Percentiles rank a stretch among this genome's conserved stretches.
phyloP scores from a whole-genome alignment of 2,113 vertebrate genomes.

The Pedionomus torquatus region DNA sequence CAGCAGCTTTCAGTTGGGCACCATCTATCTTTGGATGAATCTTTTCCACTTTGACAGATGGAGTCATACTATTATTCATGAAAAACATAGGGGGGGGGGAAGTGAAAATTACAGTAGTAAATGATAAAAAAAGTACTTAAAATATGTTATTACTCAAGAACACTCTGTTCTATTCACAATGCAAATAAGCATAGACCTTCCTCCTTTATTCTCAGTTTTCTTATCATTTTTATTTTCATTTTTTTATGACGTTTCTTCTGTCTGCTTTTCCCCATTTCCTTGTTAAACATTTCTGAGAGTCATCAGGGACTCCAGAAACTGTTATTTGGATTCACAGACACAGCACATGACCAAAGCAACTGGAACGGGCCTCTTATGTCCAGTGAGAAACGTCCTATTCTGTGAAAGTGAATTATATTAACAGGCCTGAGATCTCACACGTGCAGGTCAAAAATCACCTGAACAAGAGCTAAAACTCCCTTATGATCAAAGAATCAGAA shows the following conservation, averaged over 20 bases:
- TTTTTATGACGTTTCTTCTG: background rate
- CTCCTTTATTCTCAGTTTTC: background rate
- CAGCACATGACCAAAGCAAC: background rate
- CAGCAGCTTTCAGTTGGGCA: constrained; percentile 84
- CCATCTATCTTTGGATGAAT: constrained; percentile 91
- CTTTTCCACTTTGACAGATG: constrained; percentile 96
- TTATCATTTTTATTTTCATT: background rate
- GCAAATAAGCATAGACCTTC: background rate
- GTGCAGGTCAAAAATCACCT: background rate
- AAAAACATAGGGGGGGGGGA: constrained; percentile 29
- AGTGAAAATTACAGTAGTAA: background rate
- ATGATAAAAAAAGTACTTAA: background rate
- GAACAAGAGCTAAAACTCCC: background rate
- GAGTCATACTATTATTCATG: constrained; percentile 82
- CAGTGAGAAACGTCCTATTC: background rate
- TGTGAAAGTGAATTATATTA: background rate
- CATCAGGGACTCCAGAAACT: background rate
- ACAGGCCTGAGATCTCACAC: background rate
- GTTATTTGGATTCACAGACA: background rate
- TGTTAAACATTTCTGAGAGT: background rate
- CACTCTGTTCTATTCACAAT: background rate
- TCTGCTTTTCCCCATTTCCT: background rate
- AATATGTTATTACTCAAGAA: background rate
- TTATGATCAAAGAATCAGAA: background rate
- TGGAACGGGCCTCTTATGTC: rapidly evolving